Base-by-base conservation (phyloP, 2,113 vertebrate species). In the Noturus placidus region DNA sequence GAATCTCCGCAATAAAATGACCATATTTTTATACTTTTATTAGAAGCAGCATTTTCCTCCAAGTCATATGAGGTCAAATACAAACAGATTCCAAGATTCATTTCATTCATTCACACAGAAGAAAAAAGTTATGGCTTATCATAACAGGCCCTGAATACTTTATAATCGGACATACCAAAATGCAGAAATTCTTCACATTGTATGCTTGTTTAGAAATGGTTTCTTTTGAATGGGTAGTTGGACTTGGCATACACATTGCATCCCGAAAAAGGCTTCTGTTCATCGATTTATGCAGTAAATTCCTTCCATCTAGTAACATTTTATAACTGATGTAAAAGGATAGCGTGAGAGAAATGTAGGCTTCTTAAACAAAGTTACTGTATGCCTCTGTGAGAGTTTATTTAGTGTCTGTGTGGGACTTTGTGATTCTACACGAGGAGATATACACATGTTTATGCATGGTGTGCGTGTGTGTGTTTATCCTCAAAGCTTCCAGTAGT, bases 251-350 rank as follows among this genome's bases (percentile, higher is more conserved):
- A 92, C 89, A 83, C 87, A 52, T 42, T 92, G 90, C 83, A 87
- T 91, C 89, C 91, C 91, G 91, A 93, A 91, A 90, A 93, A 89
- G 91, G 91, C 90, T 91, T 89, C 92, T 90, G 91, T 93, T 94
- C 87, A 91, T 89, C 87, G 78, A 84, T 91, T 91, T 82, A 92
- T 89, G 91, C 91, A 91, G 84, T 72, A 88, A 92, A 95, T 94
- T 95, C 94, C 91, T 93, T 93, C 91, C 93, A 91, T 90, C 93
- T 92, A 92, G 89, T 88, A 89, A 87, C 90, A 93, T 93, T 94
- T 94, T 91, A 93, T 93, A 93, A 83, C 52, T 65, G 42, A 87
- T 56, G 22, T 78, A 82, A 78, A n/a, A 20, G 69, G 42, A 67
- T 25, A 76, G 38, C 30, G 46, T 65, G n/a, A 52, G 54, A 83